A percentile compares a stretch with the other conserved stretches of the same genome.
phyloP scores from a whole-genome alignment of 2,113 vertebrate species.

The Eolophus roseicapilla region DNA sequence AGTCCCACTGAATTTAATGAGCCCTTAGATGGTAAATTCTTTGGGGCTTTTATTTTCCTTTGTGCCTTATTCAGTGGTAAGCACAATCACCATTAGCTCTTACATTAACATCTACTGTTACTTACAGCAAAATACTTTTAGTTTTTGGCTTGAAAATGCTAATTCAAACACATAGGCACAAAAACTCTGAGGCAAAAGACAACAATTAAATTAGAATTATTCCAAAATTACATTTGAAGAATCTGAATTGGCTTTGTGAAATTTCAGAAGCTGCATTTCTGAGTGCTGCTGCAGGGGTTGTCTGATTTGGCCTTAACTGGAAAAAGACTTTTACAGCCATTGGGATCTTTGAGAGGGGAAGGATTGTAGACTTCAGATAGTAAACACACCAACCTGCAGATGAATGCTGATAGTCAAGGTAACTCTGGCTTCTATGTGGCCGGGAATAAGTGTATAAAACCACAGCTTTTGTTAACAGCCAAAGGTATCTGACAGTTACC shows the following conservation, averaged over 20 bases:
- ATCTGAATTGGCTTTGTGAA: neutral
- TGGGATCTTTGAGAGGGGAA: neutral
- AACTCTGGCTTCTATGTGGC: neutral
- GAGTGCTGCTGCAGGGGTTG: neutral
- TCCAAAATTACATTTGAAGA: neutral
- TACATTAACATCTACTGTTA: constrained; percentile 41
- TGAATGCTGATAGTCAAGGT: neutral
- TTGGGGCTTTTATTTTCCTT: constrained; percentile 18
- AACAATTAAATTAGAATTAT: constrained; percentile 17
- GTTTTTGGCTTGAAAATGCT: constrained; percentile 40
- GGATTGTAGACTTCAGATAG: neutral
- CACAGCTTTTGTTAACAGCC: neutral
- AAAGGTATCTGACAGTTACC: neutral
- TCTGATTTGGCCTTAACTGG: neutral
- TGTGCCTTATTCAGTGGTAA: constrained; percentile 18
- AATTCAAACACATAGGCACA: neutral
- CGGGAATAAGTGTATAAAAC: neutral
- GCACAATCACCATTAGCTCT: constrained; percentile 25
- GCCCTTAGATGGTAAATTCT: constrained; percentile 22
- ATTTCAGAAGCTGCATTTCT: neutral
- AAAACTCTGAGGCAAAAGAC: neutral
- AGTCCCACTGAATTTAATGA: constrained; percentile 51
- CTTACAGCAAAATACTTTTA: constrained; percentile 52
- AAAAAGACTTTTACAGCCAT: neutral
- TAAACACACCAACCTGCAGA: neutral